Evolutionary conservation across 1,140 invertebrate species (phyloP).

Genomic region (Lethocerus indicus): DNA sequence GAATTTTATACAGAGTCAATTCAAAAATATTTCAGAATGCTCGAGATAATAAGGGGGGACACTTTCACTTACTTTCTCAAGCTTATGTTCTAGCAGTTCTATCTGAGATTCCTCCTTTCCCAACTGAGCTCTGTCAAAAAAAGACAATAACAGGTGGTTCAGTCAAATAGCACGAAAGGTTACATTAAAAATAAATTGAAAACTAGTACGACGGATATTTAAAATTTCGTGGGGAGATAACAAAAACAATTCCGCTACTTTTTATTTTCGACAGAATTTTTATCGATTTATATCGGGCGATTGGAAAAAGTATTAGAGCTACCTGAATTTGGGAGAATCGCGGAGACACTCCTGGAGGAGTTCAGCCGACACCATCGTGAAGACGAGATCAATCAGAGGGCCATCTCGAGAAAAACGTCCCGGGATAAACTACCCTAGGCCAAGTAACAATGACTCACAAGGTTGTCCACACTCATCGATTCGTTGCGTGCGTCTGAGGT

Average conservation of each 20-base stretch:
- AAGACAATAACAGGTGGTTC: constrained; percentile 5
- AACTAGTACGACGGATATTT: constrained; percentile 16
- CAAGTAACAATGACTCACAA: too few species aligned
- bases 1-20: constrained; percentile 8
- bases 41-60: constrained; percentile 7
- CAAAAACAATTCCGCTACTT: constrained; percentile 3
- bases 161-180: background rate
- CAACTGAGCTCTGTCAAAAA: constrained; percentile 48
- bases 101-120: constrained; percentile 71
- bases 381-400: too few species aligned
- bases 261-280: too few species aligned
- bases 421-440: too few species aligned
- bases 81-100: constrained; percentile 66
- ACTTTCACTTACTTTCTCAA: constrained; percentile 52
- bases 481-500: too few species aligned
- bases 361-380: constrained; percentile 46
- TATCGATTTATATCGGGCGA: constrained; percentile 2
- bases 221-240: constrained; percentile 9
- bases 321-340: constrained; percentile 82
- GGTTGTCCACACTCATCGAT: too few species aligned
- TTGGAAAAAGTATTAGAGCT: constrained; percentile 18
- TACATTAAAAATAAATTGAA: constrained; percentile 6
- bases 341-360: constrained; percentile 68
- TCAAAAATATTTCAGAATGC: constrained; percentile 6
- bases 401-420: too few species aligned